Evolutionary conservation across 2,797 vertebrate genomes (phyloP).

Genomic region (Ptychadena robeensis): DNA sequence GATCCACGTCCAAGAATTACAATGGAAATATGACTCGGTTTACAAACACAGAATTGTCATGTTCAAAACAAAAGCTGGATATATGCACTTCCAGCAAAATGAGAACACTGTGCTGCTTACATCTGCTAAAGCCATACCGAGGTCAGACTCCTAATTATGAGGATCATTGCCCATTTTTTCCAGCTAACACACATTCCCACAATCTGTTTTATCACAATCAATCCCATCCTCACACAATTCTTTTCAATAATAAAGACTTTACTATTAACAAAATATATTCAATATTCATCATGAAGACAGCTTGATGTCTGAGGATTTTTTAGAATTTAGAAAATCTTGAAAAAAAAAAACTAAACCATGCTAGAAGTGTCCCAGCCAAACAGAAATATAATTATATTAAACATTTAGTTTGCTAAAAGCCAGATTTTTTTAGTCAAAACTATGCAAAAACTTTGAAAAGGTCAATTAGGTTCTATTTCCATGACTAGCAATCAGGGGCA

Average conservation of each 20-base stretch:
- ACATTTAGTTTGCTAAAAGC: too few species aligned
- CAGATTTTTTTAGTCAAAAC: too few species aligned
- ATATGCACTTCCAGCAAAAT: conserved; percentile 44
- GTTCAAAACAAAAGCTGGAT: conserved; percentile 51
- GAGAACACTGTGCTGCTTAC: conserved; percentile 19
- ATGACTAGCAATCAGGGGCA: too few species aligned
- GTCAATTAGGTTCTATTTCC: too few species aligned
- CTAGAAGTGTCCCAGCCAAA: too few species aligned
- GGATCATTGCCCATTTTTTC: background rate
- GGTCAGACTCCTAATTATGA: conserved; percentile 26
- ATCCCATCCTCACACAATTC: background rate
- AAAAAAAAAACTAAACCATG: too few species aligned
- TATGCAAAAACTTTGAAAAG: too few species aligned
- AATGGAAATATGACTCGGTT: conserved; percentile 52
- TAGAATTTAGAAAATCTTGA: too few species aligned
- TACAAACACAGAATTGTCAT: conserved; percentile 58
- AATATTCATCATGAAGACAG: background rate
- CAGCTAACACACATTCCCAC: conserved; percentile 13
- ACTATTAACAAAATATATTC: background rate
- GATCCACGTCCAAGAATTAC: conserved; percentile 46
- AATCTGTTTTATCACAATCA: background rate
- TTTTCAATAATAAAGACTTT: background rate
- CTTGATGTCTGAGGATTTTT: too few species aligned
- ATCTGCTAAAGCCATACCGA: conserved; percentile 50
- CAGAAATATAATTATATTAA: too few species aligned